A percentile compares a stretch with the other conserved stretches of the same genome.
phyloP scores from a whole-genome alignment of 2,888 invertebrate genomes.

The Lacanobia wlatinum region DNA sequence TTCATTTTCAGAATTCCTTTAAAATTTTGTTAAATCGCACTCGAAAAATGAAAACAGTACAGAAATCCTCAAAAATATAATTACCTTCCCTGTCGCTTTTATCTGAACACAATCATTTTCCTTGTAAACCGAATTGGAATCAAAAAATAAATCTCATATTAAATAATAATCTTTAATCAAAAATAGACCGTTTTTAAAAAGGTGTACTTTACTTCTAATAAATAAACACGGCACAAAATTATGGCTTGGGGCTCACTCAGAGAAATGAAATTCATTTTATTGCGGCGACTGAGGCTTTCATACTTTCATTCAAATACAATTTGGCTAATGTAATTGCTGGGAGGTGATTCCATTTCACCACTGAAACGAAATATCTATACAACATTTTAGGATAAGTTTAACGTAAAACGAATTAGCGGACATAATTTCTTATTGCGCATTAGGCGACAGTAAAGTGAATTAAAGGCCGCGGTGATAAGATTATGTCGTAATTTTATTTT shows the following conservation, averaged over 20 bases:
- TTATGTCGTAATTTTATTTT: slow-evolving; percentile 61
- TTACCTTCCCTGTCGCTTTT: not conserved
- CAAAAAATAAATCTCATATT: slow-evolving; percentile 28
- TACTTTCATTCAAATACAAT: slow-evolving; percentile 84
- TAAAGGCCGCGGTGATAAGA: slow-evolving; percentile 65
- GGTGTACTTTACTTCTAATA: slow-evolving; percentile 68
- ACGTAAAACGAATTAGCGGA: slow-evolving; percentile 52
- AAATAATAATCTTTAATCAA: slow-evolving; percentile 54
- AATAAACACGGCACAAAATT: slow-evolving; percentile 74
- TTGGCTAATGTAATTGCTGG: slow-evolving; percentile 84
- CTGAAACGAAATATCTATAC: slow-evolving; percentile 57
- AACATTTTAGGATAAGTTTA: slow-evolving; percentile 51
- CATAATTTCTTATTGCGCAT: slow-evolving; percentile 60
- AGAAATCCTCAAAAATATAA: not conserved
- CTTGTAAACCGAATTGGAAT: slow-evolving; percentile 21
- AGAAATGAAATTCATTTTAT: slow-evolving; percentile 85
- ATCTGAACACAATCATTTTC: not conserved
- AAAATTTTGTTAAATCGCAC: not conserved
- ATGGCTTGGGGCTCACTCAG: slow-evolving; percentile 76
- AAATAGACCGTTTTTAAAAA: slow-evolving; percentile 53
- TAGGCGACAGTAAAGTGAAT: slow-evolving; percentile 47
- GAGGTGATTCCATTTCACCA: slow-evolving; percentile 78
- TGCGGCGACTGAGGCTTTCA: slow-evolving; percentile 78
- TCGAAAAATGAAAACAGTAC: not conserved
- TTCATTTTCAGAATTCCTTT: not conserved